Conservation (phyloP, 2,113 vertebrate genomes). For the Serilophus lunatus region DNA sequence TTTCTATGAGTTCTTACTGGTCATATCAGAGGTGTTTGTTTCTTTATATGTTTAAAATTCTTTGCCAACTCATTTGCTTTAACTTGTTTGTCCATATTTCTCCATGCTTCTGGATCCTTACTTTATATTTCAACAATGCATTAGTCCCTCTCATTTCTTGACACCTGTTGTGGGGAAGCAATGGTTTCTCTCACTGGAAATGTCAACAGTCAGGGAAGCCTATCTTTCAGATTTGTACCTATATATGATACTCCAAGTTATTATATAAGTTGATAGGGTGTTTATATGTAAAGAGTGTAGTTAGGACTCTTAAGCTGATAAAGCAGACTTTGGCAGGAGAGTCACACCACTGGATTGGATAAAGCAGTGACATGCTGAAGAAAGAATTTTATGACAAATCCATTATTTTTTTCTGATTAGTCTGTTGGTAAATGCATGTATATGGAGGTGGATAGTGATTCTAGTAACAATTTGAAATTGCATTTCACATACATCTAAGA, state of each 20-base stretch:
- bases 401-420: background rate
- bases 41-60: background rate
- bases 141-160: background rate
- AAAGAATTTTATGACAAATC: background rate
- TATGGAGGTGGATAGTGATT: background rate
- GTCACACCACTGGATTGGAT: background rate
- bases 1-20: background rate
- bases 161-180: background rate
- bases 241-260: background rate
- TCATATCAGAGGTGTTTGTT: background rate
- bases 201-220: background rate
- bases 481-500: background rate
- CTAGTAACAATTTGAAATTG: background rate
- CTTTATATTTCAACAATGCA: background rate
- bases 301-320: background rate
- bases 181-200: background rate
- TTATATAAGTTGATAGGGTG: background rate
- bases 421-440: background rate
- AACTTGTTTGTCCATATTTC: background rate
- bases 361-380: background rate
- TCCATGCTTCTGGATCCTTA: background rate
- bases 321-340: background rate
- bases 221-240: background rate
- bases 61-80: background rate
- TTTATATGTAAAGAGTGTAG: background rate